Conservation (phyloP, 1,140 invertebrate genomes). For the Mylabris phalerata region DNA sequence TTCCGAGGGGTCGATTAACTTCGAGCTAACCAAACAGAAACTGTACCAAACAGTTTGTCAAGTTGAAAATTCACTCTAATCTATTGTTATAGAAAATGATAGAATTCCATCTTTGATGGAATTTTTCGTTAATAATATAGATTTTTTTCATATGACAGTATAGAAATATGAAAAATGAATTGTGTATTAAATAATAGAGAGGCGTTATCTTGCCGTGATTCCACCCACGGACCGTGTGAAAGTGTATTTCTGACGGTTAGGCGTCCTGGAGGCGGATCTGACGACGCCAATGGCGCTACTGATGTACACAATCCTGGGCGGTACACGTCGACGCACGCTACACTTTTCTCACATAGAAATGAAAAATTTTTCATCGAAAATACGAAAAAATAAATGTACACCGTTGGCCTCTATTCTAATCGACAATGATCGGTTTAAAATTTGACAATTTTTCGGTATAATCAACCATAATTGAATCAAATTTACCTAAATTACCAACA, state of each 20-base stretch:
- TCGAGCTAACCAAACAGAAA: slow-evolving; percentile 37
- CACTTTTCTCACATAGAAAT: slow-evolving; percentile 10
- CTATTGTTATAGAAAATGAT: no score
- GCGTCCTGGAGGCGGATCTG: slow-evolving; percentile 32
- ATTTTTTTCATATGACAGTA: slow-evolving; percentile 9
- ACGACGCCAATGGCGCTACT: slow-evolving; percentile 37
- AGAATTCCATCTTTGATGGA: no score
- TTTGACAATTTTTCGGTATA: no score
- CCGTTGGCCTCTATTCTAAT: no score
- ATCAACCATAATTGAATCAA: no score
- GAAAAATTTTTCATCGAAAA: slow-evolving; percentile 11
- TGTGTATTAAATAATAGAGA: slow-evolving; percentile 28
- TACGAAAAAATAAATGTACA: no score
- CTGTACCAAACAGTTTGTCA: slow-evolving; percentile 36
- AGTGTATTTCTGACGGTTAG: slow-evolving; percentile 24
- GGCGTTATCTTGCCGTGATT: slow-evolving; percentile 32
- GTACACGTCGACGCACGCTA: slow-evolving; percentile 33
- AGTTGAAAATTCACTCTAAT: slow-evolving; percentile 8
- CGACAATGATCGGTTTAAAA: no score
- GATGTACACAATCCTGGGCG: slow-evolving; percentile 28
- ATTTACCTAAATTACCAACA: no score
- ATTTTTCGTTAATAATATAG: no score
- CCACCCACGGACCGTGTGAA: slow-evolving; percentile 30
- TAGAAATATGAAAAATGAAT: slow-evolving; percentile 28
- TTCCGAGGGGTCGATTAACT: slow-evolving; percentile 42